Evolutionary conservation across 2,797 vertebrate genomes (phyloP).

Genomic region (Trematomus bernacchii): DNA sequence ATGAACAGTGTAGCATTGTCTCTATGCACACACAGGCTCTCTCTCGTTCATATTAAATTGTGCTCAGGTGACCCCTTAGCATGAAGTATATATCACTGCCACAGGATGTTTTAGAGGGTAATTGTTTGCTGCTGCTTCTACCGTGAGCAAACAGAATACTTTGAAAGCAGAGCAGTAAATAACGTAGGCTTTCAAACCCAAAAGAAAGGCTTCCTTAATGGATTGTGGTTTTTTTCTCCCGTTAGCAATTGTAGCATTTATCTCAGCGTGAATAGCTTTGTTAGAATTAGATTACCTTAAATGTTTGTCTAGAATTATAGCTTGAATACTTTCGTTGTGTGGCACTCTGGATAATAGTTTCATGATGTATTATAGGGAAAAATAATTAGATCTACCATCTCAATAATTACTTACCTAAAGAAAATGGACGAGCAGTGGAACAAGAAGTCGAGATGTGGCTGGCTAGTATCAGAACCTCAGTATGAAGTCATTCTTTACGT

Average conservation of each 20-base stretch:
- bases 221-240: neutral
- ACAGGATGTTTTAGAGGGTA: conserved; percentile 38
- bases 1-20: conserved; percentile 9
- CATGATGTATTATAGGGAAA: conserved; percentile 39
- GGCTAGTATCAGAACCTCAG: neutral
- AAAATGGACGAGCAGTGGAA: conserved; percentile 6
- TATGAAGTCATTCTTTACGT: neutral
- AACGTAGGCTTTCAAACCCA: conserved; percentile 46
- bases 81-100: conserved; percentile 27
- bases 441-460: neutral
- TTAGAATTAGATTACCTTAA: conserved; percentile 63
- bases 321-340: conserved; percentile 47
- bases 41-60: conserved; percentile 24
- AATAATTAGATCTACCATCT: conserved; percentile 49
- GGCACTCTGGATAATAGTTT: conserved; percentile 23
- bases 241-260: conserved; percentile 50
- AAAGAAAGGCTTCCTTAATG: conserved; percentile 41
- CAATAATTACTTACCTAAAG: conserved; percentile 33
- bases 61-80: conserved; percentile 34
- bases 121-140: conserved; percentile 51
- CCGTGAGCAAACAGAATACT: conserved; percentile 51
- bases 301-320: conserved; percentile 49
- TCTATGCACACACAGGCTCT: conserved; percentile 18
- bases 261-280: conserved; percentile 53
- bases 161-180: conserved; percentile 63